A percentile compares a stretch with the other conserved stretches of the same genome.
These are phyloP conservation scores for Penaeus japonicus DNA, from an alignment of 1,140 invertebrate species.

Conservation along the genomic window DNA sequence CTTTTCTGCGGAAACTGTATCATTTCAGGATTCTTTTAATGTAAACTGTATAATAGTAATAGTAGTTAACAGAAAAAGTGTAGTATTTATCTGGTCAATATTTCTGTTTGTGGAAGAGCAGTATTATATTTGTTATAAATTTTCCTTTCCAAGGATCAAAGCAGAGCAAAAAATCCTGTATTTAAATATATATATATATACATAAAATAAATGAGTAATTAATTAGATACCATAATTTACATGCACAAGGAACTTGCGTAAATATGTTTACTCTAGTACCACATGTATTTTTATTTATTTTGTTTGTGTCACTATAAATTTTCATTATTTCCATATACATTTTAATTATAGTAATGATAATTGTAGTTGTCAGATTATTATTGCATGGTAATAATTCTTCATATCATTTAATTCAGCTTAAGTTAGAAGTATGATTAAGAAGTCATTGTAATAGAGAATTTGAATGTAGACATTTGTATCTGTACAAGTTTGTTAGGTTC, in stretches of 20 bases:
- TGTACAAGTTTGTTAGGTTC: too few species aligned
- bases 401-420: too few species aligned
- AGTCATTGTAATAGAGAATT: neutral
- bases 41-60: too few species aligned
- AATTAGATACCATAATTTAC: neutral
- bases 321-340: neutral
- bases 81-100: too few species aligned
- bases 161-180: neutral
- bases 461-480: neutral
- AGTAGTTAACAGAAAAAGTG: too few species aligned
- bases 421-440: too few species aligned
- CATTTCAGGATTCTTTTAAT: too few species aligned
- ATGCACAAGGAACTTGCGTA: neutral
- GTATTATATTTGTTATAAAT: neutral
- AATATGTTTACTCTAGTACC: too few species aligned
- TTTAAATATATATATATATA: neutral
- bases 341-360: neutral
- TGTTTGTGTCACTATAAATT: neutral
- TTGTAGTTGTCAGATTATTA: neutral
- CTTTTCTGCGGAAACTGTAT: too few species aligned
- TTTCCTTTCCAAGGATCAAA: neutral
- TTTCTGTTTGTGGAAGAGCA: too few species aligned
- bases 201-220: neutral
- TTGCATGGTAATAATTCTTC: neutral
- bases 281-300: too few species aligned